phyloP scores from a whole-genome alignment of 2,113 vertebrate species.

The Ophiodon elongatus region DNA sequence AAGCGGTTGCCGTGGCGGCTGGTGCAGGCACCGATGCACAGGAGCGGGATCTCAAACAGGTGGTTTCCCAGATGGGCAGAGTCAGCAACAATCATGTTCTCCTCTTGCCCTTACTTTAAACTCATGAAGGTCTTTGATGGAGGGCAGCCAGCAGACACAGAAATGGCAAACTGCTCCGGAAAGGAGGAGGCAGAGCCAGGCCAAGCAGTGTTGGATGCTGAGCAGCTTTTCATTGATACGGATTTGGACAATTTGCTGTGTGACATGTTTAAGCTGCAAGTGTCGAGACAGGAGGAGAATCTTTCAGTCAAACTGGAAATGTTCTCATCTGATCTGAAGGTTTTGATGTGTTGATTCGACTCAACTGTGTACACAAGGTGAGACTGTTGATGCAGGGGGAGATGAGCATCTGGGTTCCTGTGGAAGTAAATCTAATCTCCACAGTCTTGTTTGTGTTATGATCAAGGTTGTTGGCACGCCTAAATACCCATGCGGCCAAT shows the following conservation, averaged over 20 bases:
- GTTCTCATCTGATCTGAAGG: background rate
- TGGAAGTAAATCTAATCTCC: constrained; percentile 18
- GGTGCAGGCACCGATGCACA: constrained; percentile 26
- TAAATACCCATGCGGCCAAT: constrained; percentile 16
- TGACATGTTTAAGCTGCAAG: background rate
- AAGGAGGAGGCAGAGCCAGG: background rate
- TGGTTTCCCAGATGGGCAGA: constrained; percentile 55
- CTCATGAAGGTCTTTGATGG: constrained; percentile 23
- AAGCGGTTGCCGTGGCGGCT: constrained; percentile 24
- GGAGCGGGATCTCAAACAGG: constrained; percentile 27
- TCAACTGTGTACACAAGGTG: constrained; percentile 5
- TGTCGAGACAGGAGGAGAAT: background rate
- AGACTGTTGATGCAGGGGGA: constrained; percentile 19
- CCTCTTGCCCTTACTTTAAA: constrained; percentile 28
- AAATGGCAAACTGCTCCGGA: constrained; percentile 6
- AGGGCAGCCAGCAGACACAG: constrained; percentile 20
- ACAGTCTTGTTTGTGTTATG: constrained; percentile 30
- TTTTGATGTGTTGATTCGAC: constrained; percentile 8
- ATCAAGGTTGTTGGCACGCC: constrained; percentile 41
- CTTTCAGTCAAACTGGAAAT: constrained; percentile 12
- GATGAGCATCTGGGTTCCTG: constrained; percentile 33
- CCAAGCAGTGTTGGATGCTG: constrained; percentile 1
- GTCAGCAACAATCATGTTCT: constrained; percentile 48
- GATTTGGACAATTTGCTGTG: background rate
- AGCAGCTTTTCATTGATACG: constrained; percentile 5